phyloP scores from a whole-genome alignment of 2,797 vertebrate species.

The Sebastes diploproa region DNA sequence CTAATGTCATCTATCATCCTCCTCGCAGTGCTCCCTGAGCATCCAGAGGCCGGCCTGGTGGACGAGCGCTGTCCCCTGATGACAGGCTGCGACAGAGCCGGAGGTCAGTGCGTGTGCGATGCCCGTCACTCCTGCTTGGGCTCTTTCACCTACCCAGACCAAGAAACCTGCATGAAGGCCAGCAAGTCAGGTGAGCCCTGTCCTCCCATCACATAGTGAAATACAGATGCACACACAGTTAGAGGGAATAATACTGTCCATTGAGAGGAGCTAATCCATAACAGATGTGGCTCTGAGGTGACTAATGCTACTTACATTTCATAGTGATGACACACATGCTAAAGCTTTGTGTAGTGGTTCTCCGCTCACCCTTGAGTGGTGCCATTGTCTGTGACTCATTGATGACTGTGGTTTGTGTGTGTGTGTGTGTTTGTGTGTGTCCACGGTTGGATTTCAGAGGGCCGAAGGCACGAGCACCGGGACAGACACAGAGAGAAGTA shows the following conservation, averaged over 20 bases:
- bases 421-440: slow-evolving; percentile 41
- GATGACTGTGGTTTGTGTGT: slow-evolving; percentile 47
- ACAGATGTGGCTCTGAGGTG: slow-evolving; percentile 71
- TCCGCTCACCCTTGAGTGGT: slow-evolving; percentile 44
- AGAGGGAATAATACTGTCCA: slow-evolving; percentile 47
- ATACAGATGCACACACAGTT: background rate
- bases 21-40: slow-evolving; percentile 69
- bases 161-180: slow-evolving; percentile 76
- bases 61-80: slow-evolving; percentile 81
- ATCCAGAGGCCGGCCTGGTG: slow-evolving; percentile 74
- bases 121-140: slow-evolving; percentile 79
- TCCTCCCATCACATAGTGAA: background rate
- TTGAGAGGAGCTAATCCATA: slow-evolving; percentile 69
- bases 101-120: slow-evolving; percentile 80
- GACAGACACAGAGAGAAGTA: slow-evolving; percentile 79
- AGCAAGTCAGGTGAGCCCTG: slow-evolving; percentile 75
- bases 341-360: slow-evolving; percentile 38
- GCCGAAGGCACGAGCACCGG: slow-evolving; percentile 70
- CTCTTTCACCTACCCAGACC: slow-evolving; percentile 78
- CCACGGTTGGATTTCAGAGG: slow-evolving; percentile 66
- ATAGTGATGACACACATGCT: slow-evolving; percentile 71
- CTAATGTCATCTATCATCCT: background rate
- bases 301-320: slow-evolving; percentile 69
- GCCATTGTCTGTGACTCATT: slow-evolving; percentile 65
- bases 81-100: slow-evolving; percentile 79